Evolutionary conservation across 2,888 invertebrate genomes (phyloP).

Genomic region (Sceliomorpha sp.): DNA sequence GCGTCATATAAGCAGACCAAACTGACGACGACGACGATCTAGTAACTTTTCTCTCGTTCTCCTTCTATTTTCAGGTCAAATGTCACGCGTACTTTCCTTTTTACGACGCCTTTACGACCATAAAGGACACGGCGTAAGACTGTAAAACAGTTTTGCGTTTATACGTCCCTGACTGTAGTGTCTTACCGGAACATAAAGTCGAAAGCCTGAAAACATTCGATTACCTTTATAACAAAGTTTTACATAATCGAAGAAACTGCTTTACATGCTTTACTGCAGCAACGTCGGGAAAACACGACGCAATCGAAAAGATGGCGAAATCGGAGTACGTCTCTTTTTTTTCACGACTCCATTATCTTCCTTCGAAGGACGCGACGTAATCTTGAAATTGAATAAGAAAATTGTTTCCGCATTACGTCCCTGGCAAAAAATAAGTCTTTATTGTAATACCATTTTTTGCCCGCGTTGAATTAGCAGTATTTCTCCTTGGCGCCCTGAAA

Average conservation of each 20-base stretch:
- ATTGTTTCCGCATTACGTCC: too few species aligned
- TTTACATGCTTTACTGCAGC: neutral
- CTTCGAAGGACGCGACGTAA: too few species aligned
- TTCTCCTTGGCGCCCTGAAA: neutral
- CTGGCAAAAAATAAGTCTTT: too few species aligned
- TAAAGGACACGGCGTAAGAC: constrained; percentile 57
- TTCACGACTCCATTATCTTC: too few species aligned
- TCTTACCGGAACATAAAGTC: constrained; percentile 15
- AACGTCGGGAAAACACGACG: too few species aligned
- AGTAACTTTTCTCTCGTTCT: constrained; percentile 35
- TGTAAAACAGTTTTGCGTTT: constrained; percentile 47
- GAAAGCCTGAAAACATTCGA: constrained; percentile 21
- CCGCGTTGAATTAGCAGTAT: neutral
- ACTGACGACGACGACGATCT: constrained; percentile 37
- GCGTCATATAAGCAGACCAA: constrained; percentile 52
- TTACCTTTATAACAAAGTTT: constrained; percentile 21
- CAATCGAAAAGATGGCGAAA: too few species aligned
- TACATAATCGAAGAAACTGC: constrained; percentile 7
- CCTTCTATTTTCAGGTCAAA: constrained; percentile 59
- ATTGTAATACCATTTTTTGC: neutral
- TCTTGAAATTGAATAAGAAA: too few species aligned
- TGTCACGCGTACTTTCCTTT: constrained; percentile 63
- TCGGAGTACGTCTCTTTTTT: too few species aligned
- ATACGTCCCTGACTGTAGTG: constrained; percentile 4
- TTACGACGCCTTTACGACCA: constrained; percentile 67